These are phyloP conservation scores for Fringilla coelebs DNA, from an alignment of 2,797 vertebrate genomes.

Conservation along the genomic window DNA sequence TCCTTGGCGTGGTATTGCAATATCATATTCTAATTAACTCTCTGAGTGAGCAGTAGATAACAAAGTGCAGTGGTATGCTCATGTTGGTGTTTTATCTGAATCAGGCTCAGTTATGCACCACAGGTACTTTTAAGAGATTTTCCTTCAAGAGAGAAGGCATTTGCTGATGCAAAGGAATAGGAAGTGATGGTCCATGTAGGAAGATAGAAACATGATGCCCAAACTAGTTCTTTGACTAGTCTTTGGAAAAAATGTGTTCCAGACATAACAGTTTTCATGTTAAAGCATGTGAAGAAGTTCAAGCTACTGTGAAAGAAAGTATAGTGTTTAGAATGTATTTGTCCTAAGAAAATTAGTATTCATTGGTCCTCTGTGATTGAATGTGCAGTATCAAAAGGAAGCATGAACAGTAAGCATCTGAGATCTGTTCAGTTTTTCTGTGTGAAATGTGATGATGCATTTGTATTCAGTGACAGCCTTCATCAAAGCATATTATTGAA, in stretches of 20 bases:
- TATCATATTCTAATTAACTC: neutral
- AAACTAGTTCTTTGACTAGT: neutral
- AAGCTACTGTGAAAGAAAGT: neutral
- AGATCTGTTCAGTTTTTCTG: neutral
- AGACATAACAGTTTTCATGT: neutral
- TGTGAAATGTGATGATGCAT: neutral
- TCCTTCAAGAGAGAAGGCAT: neutral
- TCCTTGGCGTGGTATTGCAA: neutral
- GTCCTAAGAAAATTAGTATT: neutral
- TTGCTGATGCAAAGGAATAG: neutral
- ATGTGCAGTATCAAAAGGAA: neutral
- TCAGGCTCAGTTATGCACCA: neutral
- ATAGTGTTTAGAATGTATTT: neutral
- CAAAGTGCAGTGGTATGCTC: neutral
- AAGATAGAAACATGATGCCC: neutral
- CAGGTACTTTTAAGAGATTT: neutral
- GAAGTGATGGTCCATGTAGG: fast-evolving
- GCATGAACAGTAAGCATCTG: neutral
- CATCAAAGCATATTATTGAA: neutral
- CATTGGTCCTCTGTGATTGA: neutral
- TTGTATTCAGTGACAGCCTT: neutral
- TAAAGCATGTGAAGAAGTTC: neutral
- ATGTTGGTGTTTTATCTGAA: neutral
- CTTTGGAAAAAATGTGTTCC: neutral
- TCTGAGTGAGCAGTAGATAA: neutral